Conservation (phyloP, 2,797 vertebrate species). For the Clangula hyemalis region DNA sequence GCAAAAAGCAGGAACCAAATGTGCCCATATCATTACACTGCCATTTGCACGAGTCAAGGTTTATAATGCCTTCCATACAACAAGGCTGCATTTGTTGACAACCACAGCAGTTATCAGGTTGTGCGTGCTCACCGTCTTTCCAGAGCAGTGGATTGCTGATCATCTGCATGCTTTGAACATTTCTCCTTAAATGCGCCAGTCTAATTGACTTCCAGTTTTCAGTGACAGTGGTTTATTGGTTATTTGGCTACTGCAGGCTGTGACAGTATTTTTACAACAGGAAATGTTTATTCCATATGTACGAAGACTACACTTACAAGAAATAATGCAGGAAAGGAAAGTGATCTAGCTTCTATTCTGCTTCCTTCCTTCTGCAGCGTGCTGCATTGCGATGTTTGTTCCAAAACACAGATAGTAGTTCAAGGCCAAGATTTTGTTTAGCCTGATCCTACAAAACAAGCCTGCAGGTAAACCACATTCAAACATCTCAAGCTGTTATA, state of each 20-base stretch:
- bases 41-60: not conserved
- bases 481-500: not conserved
- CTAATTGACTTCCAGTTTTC: not conserved
- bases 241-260: not conserved
- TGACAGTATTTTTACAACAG: slow-evolving; percentile 37
- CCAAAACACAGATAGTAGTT: slow-evolving; percentile 33
- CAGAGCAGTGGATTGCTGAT: not conserved
- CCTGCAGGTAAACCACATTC: not conserved
- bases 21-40: not conserved
- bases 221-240: not conserved
- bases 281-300: slow-evolving; percentile 50
- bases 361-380: slow-evolving; percentile 61
- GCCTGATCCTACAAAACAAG: slow-evolving; percentile 10
- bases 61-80: not conserved
- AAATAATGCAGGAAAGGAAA: slow-evolving; percentile 54
- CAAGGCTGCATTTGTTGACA: not conserved
- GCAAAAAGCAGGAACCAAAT: not conserved
- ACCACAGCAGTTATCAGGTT: not conserved
- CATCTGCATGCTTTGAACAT: not conserved
- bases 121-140: fast-evolving
- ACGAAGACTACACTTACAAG: slow-evolving; percentile 41
- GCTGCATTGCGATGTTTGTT: slow-evolving; percentile 41
- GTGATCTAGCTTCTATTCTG: slow-evolving; percentile 59
- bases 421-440: slow-evolving; percentile 59
- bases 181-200: not conserved